Percentiles rank a stretch among this genome's conserved stretches.
Conservation (phyloP, 2,888 invertebrate genomes). For the Habrosyne pyritoides region DNA sequence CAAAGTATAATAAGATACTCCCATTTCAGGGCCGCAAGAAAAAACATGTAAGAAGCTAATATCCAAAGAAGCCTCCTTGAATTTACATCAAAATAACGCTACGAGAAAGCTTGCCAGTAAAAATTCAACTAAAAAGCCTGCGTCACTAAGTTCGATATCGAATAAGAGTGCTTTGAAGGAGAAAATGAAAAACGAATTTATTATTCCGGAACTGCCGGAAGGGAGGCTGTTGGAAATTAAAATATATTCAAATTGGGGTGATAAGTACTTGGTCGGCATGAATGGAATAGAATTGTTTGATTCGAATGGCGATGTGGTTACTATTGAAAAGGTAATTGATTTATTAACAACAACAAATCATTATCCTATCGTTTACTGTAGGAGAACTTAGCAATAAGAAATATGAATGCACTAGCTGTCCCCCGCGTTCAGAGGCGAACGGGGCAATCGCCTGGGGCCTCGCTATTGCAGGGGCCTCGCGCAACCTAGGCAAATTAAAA, state of each 20-base stretch:
- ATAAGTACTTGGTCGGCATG: constrained; percentile 89
- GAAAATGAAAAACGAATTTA: constrained; percentile 79
- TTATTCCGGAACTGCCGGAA: constrained; percentile 89
- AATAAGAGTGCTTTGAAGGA: constrained; percentile 45
- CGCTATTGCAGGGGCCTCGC: no score
- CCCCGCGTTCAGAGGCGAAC: no score
- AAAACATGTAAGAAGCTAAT: constrained; percentile 40
- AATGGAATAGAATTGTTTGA: constrained; percentile 91
- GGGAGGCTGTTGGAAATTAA: constrained; percentile 87
- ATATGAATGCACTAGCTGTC: no score
- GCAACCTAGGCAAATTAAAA: no score
- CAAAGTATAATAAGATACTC: not conserved
- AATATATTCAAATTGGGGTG: constrained; percentile 91
- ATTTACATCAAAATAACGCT: constrained; percentile 32
- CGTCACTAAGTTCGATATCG: constrained; percentile 49
- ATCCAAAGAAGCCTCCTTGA: constrained; percentile 38
- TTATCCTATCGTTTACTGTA: no score
- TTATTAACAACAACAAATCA: no score
- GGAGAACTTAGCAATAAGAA: no score
- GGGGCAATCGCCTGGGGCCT: no score
- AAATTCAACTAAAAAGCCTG: constrained; percentile 48
- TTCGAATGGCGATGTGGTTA: constrained; percentile 82
- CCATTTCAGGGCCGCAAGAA: constrained; percentile 44
- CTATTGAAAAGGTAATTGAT: constrained; percentile 84
- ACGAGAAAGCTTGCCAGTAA: constrained; percentile 42